Conservation (phyloP, 2,797 vertebrate genomes). For the Acrossocheilus fasciatus region DNA sequence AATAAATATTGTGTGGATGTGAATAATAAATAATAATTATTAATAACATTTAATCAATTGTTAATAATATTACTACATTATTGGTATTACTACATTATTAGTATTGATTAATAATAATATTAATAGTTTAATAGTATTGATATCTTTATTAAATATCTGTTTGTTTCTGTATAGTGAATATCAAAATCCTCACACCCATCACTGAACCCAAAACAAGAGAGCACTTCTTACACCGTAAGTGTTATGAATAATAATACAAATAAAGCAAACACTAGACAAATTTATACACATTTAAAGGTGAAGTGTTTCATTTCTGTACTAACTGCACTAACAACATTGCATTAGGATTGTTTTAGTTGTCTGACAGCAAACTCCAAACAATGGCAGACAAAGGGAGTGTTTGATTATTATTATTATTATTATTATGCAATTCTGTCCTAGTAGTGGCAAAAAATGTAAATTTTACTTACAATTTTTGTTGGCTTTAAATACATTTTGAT, state of each 20-base stretch:
- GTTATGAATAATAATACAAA: neutral
- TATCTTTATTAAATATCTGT: neutral
- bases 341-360: neutral
- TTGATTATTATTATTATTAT: neutral
- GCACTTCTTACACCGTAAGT: slow-evolving; percentile 56
- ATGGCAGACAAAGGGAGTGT: neutral
- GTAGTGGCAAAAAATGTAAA: neutral
- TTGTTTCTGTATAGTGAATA: slow-evolving; percentile 21
- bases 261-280: neutral
- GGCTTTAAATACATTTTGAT: too few relatives aligned
- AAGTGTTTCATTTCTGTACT: neutral
- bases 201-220: slow-evolving; percentile 53
- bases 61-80: too few relatives aligned
- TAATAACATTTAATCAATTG: too few relatives aligned
- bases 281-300: neutral
- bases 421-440: neutral
- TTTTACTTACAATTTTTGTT: too few relatives aligned
- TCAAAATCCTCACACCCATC: slow-evolving; percentile 25
- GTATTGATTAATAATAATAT: neutral
- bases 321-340: neutral
- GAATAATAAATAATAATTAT: neutral
- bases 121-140: neutral
- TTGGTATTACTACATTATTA: neutral
- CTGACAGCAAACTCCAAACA: neutral
- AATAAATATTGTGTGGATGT: neutral